Evolutionary conservation across 1,140 invertebrate genomes (phyloP).

Genomic region (Neodiprion lecontei): DNA sequence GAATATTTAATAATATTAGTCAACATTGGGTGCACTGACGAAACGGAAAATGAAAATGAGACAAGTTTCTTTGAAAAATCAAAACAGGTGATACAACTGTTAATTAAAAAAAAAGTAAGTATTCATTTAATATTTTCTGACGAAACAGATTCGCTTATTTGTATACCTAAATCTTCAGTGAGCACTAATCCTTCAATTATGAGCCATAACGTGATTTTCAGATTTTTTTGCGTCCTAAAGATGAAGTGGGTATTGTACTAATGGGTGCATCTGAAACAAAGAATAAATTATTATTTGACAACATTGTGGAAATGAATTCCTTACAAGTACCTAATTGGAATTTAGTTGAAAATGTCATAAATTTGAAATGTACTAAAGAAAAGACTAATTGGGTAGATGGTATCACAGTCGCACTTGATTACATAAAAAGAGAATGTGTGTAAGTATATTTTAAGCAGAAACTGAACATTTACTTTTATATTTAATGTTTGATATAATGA

Average conservation of each 20-base stretch:
- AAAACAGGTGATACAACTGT: slow-evolving; percentile 32
- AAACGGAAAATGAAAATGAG: not conserved
- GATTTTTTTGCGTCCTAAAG: slow-evolving; percentile 41
- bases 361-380: slow-evolving; percentile 25
- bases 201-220: slow-evolving; percentile 11
- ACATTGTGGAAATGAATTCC: slow-evolving; percentile 6
- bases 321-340: slow-evolving; percentile 38
- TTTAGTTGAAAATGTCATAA: slow-evolving; percentile 33
- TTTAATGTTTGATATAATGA: slow-evolving; percentile 3
- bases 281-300: slow-evolving; percentile 20
- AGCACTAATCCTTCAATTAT: too few relatives aligned
- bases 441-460: slow-evolving; percentile 15
- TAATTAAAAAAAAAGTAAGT: slow-evolving; percentile 41
- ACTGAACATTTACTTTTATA: not conserved
- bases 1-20: not conserved
- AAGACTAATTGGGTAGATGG: slow-evolving; percentile 39
- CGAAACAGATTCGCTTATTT: not conserved
- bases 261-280: slow-evolving; percentile 33
- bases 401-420: slow-evolving; percentile 28
- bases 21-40: not conserved
- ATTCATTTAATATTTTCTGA: not conserved
- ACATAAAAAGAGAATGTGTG: slow-evolving; percentile 32
- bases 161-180: too few relatives aligned
- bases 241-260: slow-evolving; percentile 43
- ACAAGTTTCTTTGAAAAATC: slow-evolving; percentile 33